Conservation (phyloP, 2,888 invertebrate genomes). For the Pyrrhia umbra region DNA sequence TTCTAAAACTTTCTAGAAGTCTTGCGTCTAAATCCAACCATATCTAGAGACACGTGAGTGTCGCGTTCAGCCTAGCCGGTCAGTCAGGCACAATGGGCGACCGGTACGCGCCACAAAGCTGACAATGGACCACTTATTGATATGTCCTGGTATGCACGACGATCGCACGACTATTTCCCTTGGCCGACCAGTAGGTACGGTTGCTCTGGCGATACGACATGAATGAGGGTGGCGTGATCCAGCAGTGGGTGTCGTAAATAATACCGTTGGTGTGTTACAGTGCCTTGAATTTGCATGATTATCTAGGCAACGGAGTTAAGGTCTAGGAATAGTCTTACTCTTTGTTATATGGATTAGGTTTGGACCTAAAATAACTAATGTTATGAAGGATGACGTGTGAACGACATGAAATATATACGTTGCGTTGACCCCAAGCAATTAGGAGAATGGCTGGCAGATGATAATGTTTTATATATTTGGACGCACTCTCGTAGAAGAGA, state of each 20-base stretch:
- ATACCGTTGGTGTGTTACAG: not conserved
- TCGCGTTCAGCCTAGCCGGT: slow-evolving; percentile 12
- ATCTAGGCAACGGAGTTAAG: not conserved
- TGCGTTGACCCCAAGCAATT: no score
- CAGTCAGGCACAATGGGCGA: slow-evolving; percentile 50
- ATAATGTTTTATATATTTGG: no score
- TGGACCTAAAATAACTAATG: no score
- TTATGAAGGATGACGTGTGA: no score
- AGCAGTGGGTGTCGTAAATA: not conserved
- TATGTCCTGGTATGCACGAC: slow-evolving; percentile 52
- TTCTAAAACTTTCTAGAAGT: slow-evolving; percentile 26
- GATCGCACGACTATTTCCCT: slow-evolving; percentile 45
- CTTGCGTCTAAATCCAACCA: slow-evolving; percentile 30
- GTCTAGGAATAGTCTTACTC: not conserved
- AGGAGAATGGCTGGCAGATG: no score
- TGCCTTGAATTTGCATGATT: not conserved
- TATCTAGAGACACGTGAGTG: slow-evolving; percentile 44
- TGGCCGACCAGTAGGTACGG: slow-evolving; percentile 16
- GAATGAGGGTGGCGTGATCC: slow-evolving; percentile 35
- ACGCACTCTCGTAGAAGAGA: no score
- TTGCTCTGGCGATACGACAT: not conserved
- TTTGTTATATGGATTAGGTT: not conserved
- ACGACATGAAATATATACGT: no score
- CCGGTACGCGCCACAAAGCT: slow-evolving; percentile 35
- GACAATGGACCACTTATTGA: slow-evolving; percentile 54